Conservation (phyloP, 35 echinoderm and acorn worm genomes). For the Ophioderma brevispina region DNA sequence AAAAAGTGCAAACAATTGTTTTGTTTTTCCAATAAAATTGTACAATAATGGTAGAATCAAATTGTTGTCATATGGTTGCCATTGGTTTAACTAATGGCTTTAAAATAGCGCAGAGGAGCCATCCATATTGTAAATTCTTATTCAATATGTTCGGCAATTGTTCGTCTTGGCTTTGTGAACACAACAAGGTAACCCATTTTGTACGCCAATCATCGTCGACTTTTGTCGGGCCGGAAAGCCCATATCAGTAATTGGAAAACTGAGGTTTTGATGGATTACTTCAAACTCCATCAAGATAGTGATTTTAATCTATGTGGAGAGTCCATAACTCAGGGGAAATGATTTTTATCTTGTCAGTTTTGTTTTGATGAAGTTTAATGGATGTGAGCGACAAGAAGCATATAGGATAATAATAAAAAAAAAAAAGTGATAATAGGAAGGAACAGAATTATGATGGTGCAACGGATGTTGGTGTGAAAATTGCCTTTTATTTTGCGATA, state of each 20-base stretch:
- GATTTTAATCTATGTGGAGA: not conserved
- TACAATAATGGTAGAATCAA: too few relatives aligned
- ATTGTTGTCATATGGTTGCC: too few relatives aligned
- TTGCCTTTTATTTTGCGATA: not conserved
- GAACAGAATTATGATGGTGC: not conserved
- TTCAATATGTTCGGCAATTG: too few relatives aligned
- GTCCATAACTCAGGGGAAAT: not conserved
- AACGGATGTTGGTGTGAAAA: constrained; percentile 1
- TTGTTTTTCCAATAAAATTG: too few relatives aligned
- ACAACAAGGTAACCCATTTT: too few relatives aligned
- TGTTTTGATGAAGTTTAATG: constrained; percentile 3
- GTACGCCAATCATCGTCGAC: too few relatives aligned
- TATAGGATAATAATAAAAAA: not conserved
- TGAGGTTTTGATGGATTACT: not conserved
- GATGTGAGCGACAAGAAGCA: not conserved
- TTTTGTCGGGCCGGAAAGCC: not conserved
- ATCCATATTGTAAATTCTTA: too few relatives aligned
- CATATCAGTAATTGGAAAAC: not conserved
- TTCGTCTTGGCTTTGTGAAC: too few relatives aligned
- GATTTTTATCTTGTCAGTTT: not conserved
- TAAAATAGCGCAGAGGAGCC: too few relatives aligned
- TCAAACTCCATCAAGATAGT: not conserved
- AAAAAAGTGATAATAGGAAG: not conserved
- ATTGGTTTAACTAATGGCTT: too few relatives aligned
- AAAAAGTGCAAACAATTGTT: too few relatives aligned